Percentiles rank a stretch among this genome's conserved stretches.
Evolutionary conservation across 2,113 vertebrate species (phyloP).

Genomic region (Pogona vitticeps): DNA sequence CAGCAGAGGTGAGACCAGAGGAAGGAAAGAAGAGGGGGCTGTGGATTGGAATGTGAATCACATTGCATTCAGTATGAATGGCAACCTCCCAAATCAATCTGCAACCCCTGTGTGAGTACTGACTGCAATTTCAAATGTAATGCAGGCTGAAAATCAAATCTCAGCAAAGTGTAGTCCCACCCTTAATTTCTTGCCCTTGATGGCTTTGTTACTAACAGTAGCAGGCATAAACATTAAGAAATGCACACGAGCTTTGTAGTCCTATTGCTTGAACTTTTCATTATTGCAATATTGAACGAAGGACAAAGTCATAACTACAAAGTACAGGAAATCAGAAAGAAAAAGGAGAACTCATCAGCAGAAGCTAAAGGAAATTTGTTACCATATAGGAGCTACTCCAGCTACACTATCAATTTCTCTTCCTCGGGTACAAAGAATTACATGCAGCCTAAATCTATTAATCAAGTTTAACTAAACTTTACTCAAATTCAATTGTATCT

Average conservation of each 20-base stretch:
- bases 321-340: not conserved
- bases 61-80: too few species aligned
- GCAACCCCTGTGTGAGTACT: not conserved
- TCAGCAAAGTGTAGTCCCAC: too few species aligned
- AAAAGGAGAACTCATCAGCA: not conserved
- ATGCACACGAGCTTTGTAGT: not conserved
- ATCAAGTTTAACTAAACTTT: conserved; percentile 13
- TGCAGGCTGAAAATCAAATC: too few species aligned
- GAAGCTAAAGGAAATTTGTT: not conserved
- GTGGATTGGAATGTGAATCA: too few species aligned
- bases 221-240: not conserved
- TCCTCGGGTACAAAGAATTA: conserved; percentile 18
- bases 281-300: conserved; percentile 9
- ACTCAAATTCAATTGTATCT: not conserved
- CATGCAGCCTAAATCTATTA: conserved; percentile 4
- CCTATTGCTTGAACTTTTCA: not conserved
- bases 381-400: conserved; percentile 25
- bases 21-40: too few species aligned
- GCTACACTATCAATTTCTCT: conserved; percentile 22
- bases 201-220: conserved; percentile 10
- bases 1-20: too few species aligned
- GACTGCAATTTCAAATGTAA: too few species aligned
- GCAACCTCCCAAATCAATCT: not conserved
- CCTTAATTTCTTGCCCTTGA: not conserved
- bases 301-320: conserved; percentile 27